Conservation (phyloP, 2,888 invertebrate species). For the Xestia xanthographa region DNA sequence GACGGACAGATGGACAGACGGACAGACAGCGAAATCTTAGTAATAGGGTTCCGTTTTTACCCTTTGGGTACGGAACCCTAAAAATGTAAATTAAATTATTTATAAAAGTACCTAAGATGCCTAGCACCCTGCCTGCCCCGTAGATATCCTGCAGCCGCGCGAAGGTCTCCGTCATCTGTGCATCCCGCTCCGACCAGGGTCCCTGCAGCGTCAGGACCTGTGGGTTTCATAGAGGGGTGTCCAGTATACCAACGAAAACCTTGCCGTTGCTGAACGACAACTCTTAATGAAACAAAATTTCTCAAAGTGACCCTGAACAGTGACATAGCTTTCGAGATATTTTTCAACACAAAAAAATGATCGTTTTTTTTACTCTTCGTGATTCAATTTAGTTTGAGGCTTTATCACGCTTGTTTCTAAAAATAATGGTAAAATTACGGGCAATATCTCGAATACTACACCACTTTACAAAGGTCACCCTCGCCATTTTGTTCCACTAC, state of each 20-base stretch:
- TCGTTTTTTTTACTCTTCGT: neutral
- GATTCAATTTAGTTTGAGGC: neutral
- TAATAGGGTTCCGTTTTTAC: too few relatives aligned
- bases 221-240: slow-evolving; percentile 16
- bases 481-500: slow-evolving; percentile 6
- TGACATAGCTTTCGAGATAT: slow-evolving; percentile 1
- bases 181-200: slow-evolving; percentile 91
- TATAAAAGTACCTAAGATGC: slow-evolving; percentile 86
- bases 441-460: slow-evolving; percentile 9
- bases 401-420: neutral
- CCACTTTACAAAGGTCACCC: neutral
- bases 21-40: too few relatives aligned
- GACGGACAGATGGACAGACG: too few relatives aligned
- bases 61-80: too few relatives aligned
- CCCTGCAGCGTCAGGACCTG: slow-evolving; percentile 91
- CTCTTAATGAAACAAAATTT: slow-evolving; percentile 3
- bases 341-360: neutral
- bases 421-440: neutral
- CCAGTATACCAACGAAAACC: slow-evolving; percentile 39
- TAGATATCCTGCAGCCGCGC: slow-evolving; percentile 90
- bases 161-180: slow-evolving; percentile 90
- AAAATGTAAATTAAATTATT: neutral
- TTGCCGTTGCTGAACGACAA: slow-evolving; percentile 2
- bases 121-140: slow-evolving; percentile 90
- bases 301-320: neutral